Evolutionary conservation across 2,113 vertebrate species (phyloP), one percentile per base, ranked within the genome.

Genomic region (Aix galericulata): DNA sequence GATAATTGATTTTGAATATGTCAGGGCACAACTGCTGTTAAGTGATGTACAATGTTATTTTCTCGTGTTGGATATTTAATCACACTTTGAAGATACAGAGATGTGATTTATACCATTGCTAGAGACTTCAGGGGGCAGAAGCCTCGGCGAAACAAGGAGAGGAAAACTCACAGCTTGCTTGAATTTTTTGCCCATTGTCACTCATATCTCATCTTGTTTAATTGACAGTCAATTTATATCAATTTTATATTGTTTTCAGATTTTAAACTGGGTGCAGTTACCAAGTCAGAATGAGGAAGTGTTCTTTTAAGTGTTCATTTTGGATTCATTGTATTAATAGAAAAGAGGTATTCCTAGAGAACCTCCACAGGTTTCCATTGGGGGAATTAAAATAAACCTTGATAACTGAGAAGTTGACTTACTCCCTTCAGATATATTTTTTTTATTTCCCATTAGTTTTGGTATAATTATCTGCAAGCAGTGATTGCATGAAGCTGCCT

Each of bases 1-100:
- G 21, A 7, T 68, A 94, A 91, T 93, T 90, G 79, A 75, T 81
- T 93, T 82, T 86, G 53, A 91, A 81, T 89, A 34, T 23, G 46
- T 64, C 63, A 53, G 17, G 56, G 34, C 52, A 78, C 26, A 78
- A 88, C 73, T 84, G 42, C 69, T 92, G 17, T 66, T 85, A 91
- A 76, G 67, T 58, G 81, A 59, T 27, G 17, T 56, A n/a, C 26
- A 68, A 6, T 23, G 36, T 60, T 38, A 15, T 88, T 94, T 93
- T 79, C 66, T 91, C 32, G 38, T 73, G 27, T 29, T 85, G 48
- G 40, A 64, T 5, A 0, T 75, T 90, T 60, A 64, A 55, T 17
- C 71, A 6, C 34, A 3, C 5, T 93, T 89, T 69, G 53, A 81
- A 89, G 38, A 76, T 67, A 63, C 6, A 12, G 72, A 32, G 2